A percentile compares a stretch with the other conserved stretches of the same genome.
Evolutionary conservation across 2,888 invertebrate genomes (phyloP).

Genomic region (Lasioglossum lativentre): DNA sequence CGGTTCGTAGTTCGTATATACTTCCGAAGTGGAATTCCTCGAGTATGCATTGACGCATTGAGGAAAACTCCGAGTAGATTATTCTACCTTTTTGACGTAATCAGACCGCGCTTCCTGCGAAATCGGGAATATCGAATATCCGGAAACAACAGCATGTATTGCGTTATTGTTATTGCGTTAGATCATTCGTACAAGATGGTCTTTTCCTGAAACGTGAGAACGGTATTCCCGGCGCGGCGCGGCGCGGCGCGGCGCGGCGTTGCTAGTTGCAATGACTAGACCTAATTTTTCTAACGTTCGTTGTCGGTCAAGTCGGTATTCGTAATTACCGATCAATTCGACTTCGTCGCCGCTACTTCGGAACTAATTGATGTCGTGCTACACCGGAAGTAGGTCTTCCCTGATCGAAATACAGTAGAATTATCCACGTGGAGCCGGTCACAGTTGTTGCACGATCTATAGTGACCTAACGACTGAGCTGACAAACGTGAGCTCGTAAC

Average conservation of each 20-base stretch:
- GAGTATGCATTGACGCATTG: not conserved
- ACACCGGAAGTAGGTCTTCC: conserved; percentile 6
- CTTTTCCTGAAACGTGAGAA: conserved; percentile 43
- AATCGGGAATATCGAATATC: conserved; percentile 11
- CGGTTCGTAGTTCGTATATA: too few relatives aligned
- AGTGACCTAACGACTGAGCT: conserved; percentile 54
- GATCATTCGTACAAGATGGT: conserved; percentile 6
- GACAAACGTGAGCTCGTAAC: conserved; percentile 54
- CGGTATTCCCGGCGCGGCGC: conserved; percentile 29
- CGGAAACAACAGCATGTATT: conserved; percentile 33
- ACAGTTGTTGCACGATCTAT: conserved; percentile 49
- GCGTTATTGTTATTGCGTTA: conserved; percentile 3
- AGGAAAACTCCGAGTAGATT: not conserved
- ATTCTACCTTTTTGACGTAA: conserved; percentile 17
- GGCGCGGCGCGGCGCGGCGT: conserved; percentile 25
- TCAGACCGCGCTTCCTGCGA: not conserved
- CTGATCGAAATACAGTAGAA: not conserved
- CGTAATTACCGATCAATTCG: not conserved
- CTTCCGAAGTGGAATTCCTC: not conserved
- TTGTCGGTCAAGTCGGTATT: conserved; percentile 44
- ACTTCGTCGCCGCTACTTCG: not conserved
- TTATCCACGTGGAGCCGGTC: conserved; percentile 23
- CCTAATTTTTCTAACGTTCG: not conserved
- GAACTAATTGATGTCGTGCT: not conserved
- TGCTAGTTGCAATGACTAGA: not conserved